phyloP scores from a whole-genome alignment of 2,888 invertebrate genomes.

The Charanyca ferruginea region DNA sequence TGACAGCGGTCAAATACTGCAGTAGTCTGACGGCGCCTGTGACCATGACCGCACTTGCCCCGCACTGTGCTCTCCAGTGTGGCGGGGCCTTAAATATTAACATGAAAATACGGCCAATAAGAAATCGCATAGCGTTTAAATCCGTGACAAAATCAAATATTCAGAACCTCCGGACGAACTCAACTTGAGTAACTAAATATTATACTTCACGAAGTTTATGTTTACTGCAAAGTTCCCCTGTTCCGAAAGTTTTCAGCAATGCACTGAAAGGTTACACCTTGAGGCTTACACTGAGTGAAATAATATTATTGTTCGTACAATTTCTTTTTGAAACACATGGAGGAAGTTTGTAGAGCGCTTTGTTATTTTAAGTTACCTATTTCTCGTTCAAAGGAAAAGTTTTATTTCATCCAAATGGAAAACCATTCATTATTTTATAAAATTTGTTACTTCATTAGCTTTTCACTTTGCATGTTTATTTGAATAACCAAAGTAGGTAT shows the following conservation, averaged over 20 bases:
- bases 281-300: constrained; percentile 20
- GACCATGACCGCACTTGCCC: too few species aligned
- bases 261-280: constrained; percentile 29
- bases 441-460: neutral
- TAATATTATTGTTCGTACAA: constrained; percentile 28
- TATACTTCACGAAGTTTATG: constrained; percentile 26
- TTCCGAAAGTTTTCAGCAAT: constrained; percentile 31
- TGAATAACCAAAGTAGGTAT: neutral
- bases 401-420: neutral
- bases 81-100: too few species aligned
- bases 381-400: constrained; percentile 1
- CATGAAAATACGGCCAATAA: neutral
- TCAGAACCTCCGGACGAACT: neutral
- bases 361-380: constrained; percentile 9
- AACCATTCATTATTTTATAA: neutral
- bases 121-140: constrained; percentile 11
- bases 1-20: too few species aligned
- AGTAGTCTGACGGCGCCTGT: too few species aligned
- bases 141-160: constrained; percentile 26
- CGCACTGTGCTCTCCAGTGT: too few species aligned
- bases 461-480: neutral
- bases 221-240: constrained; percentile 15
- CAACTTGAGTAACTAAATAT: constrained; percentile 22
- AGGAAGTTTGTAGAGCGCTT: constrained; percentile 3
- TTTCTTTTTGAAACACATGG: constrained; percentile 16